Base-by-base conservation (phyloP, 1,140 invertebrate species). In the Listronotus bonariensis region DNA sequence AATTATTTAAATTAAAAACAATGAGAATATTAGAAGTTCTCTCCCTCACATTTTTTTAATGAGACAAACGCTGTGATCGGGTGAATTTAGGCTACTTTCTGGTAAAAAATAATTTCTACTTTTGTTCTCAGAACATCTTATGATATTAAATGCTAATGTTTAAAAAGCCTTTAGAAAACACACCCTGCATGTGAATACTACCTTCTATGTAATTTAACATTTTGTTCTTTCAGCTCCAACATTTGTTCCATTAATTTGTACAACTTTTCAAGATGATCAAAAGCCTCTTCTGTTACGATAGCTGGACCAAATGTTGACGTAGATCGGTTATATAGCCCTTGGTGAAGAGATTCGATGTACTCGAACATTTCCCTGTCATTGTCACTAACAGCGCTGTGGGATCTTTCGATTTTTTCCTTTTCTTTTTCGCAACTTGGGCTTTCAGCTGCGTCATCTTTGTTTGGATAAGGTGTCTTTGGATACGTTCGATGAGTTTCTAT, bases 251-350 rank as follows among this genome's bases (percentile, higher is more conserved):
- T 85, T 8, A 93, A 77, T 51, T 85, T 83, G 67, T 91, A 85
- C 5, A 93, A 77, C 65, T 90, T 88, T 68, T 91, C 90, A 61
- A 93, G 75, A 72, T 92, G 90, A 69, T 91, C 89, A 31, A 93
- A 82, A 5, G 85, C 81, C 52, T 87, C 85, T 11, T 86, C 77
- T 0, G 83, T 82, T 17, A 80, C 80, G 61, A 84, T 78, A 0
- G 81, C 80, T 8, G 78, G 78, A 3, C 77, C 67, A 12, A 84
- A 83, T 7, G 81, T 76, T 67, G 80, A 38, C 71, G 80, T 56
- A 74, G 74, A 64, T 15, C 62, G 48, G 12, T 67, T 65, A 46
- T 65, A 68, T 7, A 60, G 9, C 9, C 60, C 41, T 41, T 72
- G 71, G 20, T 75, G 74, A 11, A 78, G 51, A 2, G 67, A 59